These are phyloP conservation scores for Dynastes tityus DNA, from an alignment of 2,888 invertebrate species.

Conservation along the genomic window DNA sequence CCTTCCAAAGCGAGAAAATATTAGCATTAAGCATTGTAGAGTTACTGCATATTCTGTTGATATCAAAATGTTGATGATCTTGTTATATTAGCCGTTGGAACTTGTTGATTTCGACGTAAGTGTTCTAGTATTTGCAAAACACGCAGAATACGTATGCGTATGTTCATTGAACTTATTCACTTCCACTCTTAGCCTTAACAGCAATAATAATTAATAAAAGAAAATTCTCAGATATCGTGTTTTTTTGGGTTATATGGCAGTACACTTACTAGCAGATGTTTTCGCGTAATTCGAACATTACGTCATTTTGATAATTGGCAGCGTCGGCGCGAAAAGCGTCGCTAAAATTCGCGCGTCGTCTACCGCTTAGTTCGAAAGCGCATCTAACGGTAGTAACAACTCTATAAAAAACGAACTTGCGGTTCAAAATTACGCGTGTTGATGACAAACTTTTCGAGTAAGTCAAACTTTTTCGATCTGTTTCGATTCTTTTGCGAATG, in stretches of 20 bases:
- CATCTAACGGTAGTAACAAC: constrained; percentile 32
- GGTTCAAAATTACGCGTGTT: constrained; percentile 21
- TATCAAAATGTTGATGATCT: too few relatives aligned
- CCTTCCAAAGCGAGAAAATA: too few relatives aligned
- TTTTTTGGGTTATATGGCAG: constrained; percentile 13
- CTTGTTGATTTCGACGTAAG: too few relatives aligned
- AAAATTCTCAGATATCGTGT: background rate
- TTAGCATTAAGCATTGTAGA: too few relatives aligned
- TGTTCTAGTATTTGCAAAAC: too few relatives aligned
- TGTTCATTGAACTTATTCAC: too few relatives aligned
- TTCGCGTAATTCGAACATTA: constrained; percentile 16
- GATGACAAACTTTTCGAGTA: constrained; percentile 32
- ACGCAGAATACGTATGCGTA: too few relatives aligned
- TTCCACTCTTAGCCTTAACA: too few relatives aligned
- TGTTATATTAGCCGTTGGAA: too few relatives aligned
- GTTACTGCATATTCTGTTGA: too few relatives aligned
- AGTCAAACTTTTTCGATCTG: constrained; percentile 10
- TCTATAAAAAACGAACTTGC: constrained; percentile 5
- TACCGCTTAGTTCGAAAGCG: constrained; percentile 55
- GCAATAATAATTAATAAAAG: background rate
- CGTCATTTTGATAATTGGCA: constrained; percentile 45
- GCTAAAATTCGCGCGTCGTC: constrained; percentile 54
- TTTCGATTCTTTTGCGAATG: constrained; percentile 3
- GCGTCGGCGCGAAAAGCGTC: constrained; percentile 56
- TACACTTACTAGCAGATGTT: constrained; percentile 16